Evolutionary conservation across 2,888 invertebrate species (phyloP), one percentile per base, ranked within the genome.

Genomic region (Volucella inanis): DNA sequence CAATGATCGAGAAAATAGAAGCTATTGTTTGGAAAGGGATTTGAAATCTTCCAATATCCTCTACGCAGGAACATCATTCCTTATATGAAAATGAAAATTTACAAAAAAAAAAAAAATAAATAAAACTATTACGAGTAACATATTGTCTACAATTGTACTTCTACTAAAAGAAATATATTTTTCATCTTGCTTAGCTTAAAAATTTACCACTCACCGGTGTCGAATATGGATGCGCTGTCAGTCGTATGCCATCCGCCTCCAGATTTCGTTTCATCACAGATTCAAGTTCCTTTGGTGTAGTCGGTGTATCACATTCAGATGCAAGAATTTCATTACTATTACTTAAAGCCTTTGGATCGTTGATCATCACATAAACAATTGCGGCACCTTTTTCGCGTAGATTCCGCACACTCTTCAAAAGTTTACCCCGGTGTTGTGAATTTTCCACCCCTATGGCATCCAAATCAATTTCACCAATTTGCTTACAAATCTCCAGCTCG

Each of bases 401-500:
- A 88, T 95, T 95, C 89, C 96, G 94, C 80, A 98, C 96, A 82
- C 98, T 98, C 90, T 96, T 96, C 89, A 98, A 93, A 88, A 98
- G 93, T 87, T 96, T 94, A 89, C 94, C 94, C 39, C 98, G 95
- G 92, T 98, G 98, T 87, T 94, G 94, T 87, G 95, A 95, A 91
- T 96, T 97, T 88, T 96, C 94, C 80, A 98, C 98, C 45, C 98
- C 98, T 92, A 98, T 98, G 57, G 98, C 98, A 92, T 98, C 98
- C 92, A 98, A 93, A 93, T 98, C 98, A 84, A 97, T 97, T 92
- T 97, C 97, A 70, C 98, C 98, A 90, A 98, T 97, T 93, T 98
- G 98, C 93, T 98, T 98, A 93, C 98, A 98, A 91, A 98, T 98
- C 93, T 98, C 98, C 92, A 98, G 94, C 93, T 98, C 98, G 93